Evolutionary conservation across 2,888 invertebrate genomes (phyloP), one percentile per base, ranked within the genome.

Genomic region (Pristionchus maxplancki): DNA sequence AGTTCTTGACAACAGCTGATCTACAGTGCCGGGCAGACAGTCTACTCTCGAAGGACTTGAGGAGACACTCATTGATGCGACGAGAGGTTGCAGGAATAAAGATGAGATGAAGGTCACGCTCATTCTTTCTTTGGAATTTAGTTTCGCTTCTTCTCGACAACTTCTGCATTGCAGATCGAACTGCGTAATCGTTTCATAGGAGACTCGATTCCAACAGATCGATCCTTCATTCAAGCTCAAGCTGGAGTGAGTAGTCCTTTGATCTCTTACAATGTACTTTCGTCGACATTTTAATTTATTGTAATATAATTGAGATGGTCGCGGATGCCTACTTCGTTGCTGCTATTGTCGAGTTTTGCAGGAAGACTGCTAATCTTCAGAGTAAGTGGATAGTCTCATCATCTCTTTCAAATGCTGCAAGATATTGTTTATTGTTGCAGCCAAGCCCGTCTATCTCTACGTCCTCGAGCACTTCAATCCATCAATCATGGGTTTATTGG

Each of bases 401-500:
- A n/a, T n/a, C n/a, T n/a, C n/a, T n/a, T n/a, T n/a, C n/a, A n/a
- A n/a, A n/a, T n/a, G n/a, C n/a, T n/a, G n/a, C n/a, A n/a, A n/a
- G n/a, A n/a, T n/a, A n/a, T n/a, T n/a, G n/a, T n/a, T n/a, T n/a
- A n/a, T n/a, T 64, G 8, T 71, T 71, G 2, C 71, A 71, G 71
- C 24, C 37, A 6, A 71, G 2, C 37, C 71, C 4, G 17, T 71
- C 4, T 71, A n/a, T 37, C 71, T 71, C 34, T 71, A 71, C 20
- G 34, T 71, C 37, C 37, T 71, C 37, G 71, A 71, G 37, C 71
- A 71, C 37, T 71, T 71, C 71, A 71, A 31, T 17, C 71, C 71
- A 4, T 31, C 31, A 1, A 37, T 34, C 17, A 6, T 71, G 34
- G 71, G 71, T 1, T 17, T 37, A 2, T 5, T 71, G 15, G 71